Percentiles rank a stretch among this genome's conserved stretches.
phyloP scores from a whole-genome alignment of 2,797 vertebrate genomes.

The Myotis daubentonii region DNA sequence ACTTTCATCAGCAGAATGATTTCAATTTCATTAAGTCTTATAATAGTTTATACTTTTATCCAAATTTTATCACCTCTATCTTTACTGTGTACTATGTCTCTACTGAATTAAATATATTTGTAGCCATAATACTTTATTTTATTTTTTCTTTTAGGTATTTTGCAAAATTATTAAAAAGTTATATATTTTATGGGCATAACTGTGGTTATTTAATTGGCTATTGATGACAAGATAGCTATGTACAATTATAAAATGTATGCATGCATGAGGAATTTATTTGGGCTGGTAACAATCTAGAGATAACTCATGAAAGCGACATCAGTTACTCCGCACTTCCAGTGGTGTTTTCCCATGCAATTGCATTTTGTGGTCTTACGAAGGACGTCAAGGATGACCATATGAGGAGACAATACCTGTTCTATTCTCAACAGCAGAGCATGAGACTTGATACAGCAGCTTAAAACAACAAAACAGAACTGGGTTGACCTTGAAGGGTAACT shows the following conservation, averaged over 20 bases:
- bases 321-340: neutral
- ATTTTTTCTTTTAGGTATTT: neutral
- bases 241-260: neutral
- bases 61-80: neutral
- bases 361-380: neutral
- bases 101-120: slow-evolving; percentile 24
- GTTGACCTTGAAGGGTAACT: neutral
- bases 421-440: neutral
- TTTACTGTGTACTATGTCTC: neutral
- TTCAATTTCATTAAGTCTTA: slow-evolving; percentile 25
- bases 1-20: slow-evolving; percentile 5
- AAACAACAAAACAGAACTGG: neutral
- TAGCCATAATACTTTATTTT: neutral
- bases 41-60: neutral
- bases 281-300: neutral
- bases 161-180: slow-evolving; percentile 26
- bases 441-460: neutral
- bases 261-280: neutral
- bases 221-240: neutral
- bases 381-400: neutral
- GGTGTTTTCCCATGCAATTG: neutral
- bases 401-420: neutral
- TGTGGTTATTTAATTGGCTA: neutral
- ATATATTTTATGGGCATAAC: neutral
- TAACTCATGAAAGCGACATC: neutral